Base-by-base conservation (phyloP, 2,797 vertebrate species). In the Rhynchonycteris naso region DNA sequence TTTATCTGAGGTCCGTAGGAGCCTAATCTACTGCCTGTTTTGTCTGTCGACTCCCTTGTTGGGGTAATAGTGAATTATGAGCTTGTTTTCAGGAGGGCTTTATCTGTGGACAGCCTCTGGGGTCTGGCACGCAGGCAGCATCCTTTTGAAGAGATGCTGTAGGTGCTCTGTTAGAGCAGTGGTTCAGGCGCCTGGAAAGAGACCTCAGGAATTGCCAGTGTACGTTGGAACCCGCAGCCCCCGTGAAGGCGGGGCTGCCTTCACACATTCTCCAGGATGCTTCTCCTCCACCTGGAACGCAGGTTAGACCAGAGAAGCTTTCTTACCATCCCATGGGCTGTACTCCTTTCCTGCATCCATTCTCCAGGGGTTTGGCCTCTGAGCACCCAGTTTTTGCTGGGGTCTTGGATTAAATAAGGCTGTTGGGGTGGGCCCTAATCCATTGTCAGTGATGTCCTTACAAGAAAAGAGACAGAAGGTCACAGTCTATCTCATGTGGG, bases 281-380 rank as follows among this genome's bases (percentile, higher is more conserved):
- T 7, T 30, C 3, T 38, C 12, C 38, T 10, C 35, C 35, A 28
- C 2, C 5, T 3, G 1, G n/a, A 43, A 35, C 66, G 87, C n/a
- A 15, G 35, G 24, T 12, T 61, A 47, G 52, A 15, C 15, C 2
- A 15, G 24, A 24, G 5, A 1, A 2, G 38, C 52, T 33, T 80
- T 30, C 54, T 4, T 11, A 13, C 16, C 9, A 2, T 1, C 75
- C 30, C 38, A 15, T 33, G 1, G 47, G 74, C 56, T 14, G 30
- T 16, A 47, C 6, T 1, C 9, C 30, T 28, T 15, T 2, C 11
- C 33, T 1, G 18, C 0, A 1, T 5, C 7, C 28, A 50, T 2
- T 33, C 35, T 30, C 52, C 26, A 26, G 1, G 1, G 50, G 10
- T 26, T 10, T 76, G 68, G 38, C 26, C 7, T 83, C 59, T 81